phyloP scores from a whole-genome alignment of 2,113 vertebrate species.

The Chroicocephalus ridibundus region DNA sequence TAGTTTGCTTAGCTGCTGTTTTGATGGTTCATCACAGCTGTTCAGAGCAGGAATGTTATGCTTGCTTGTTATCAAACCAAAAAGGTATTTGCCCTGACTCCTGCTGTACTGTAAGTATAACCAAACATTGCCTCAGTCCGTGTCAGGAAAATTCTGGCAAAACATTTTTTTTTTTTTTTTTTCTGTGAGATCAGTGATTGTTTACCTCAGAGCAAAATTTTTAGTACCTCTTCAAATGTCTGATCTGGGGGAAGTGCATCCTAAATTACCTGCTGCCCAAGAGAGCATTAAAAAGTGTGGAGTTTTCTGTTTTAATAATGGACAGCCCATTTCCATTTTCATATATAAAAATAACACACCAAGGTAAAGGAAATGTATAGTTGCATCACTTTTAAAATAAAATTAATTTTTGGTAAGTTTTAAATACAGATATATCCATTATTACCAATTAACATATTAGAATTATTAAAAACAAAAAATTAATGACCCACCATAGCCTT shows the following conservation, averaged over 20 bases:
- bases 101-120: not conserved
- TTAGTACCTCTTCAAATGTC: not conserved
- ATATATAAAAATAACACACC: not conserved
- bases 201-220: not conserved
- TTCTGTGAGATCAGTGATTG: not conserved
- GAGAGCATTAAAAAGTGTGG: not conserved
- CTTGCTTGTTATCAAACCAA: not conserved
- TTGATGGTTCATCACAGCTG: not conserved
- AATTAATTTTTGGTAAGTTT: not conserved
- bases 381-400: not conserved
- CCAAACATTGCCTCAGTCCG: not conserved
- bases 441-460: not conserved
- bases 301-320: not conserved
- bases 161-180: not conserved
- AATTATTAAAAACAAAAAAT: not conserved
- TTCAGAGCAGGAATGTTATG: not conserved
- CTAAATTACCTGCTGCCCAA: not conserved
- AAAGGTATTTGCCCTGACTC: not conserved
- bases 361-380: not conserved
- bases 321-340: not conserved
- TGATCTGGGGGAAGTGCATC: not conserved
- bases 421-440: not conserved
- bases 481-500: not conserved
- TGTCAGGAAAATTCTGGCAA: not conserved
- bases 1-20: not conserved